Evolutionary conservation across 2,113 vertebrate genomes (phyloP).

Genomic region (Chroicocephalus ridibundus): DNA sequence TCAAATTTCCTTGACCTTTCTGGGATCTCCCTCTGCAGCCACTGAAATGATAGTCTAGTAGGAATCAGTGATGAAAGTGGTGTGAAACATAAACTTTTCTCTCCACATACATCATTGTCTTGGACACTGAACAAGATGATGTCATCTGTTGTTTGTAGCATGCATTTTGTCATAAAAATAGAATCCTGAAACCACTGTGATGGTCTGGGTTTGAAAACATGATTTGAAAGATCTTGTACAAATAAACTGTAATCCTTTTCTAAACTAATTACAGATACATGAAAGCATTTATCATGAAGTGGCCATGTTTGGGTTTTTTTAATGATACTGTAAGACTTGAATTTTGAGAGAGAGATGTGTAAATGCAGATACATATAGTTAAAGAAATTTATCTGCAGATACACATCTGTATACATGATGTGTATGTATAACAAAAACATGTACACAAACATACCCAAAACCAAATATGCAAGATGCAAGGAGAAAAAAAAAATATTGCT

Average conservation of each 20-base stretch:
- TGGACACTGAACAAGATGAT: background rate
- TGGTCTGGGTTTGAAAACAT: background rate
- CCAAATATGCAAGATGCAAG: background rate
- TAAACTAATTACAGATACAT: background rate
- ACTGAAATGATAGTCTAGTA: background rate
- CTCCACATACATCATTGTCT: background rate
- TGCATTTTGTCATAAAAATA: background rate
- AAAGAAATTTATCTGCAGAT: background rate
- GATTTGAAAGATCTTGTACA: background rate
- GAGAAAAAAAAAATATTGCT: background rate
- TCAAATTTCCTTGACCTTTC: background rate
- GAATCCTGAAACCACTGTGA: background rate
- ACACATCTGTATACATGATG: rapidly evolving
- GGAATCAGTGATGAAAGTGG: background rate
- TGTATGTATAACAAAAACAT: background rate
- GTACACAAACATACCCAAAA: background rate
- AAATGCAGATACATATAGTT: background rate
- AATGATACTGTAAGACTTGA: background rate
- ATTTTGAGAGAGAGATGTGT: background rate
- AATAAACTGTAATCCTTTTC: background rate
- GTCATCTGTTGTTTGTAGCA: background rate
- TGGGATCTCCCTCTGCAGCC: background rate
- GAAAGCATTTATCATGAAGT: background rate
- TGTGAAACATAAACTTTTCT: background rate
- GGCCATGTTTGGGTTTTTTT: background rate